A percentile compares a stretch with the other conserved stretches of the same genome.
phyloP scores from a whole-genome alignment of 2,113 vertebrate species.

The Corvus hawaiiensis region DNA sequence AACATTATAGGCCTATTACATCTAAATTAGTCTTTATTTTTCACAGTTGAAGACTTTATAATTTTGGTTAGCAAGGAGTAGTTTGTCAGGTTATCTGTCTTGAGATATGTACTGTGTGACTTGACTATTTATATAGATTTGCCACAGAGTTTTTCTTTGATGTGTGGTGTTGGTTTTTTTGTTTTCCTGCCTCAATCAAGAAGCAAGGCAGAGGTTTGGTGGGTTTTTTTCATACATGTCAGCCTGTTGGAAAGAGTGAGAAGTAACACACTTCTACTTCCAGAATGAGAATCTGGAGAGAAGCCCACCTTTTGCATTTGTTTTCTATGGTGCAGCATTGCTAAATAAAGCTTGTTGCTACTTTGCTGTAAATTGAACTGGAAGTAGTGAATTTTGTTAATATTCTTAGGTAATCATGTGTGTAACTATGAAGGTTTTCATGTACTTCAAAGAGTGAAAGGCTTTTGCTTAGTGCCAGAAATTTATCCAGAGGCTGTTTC shows the following conservation, averaged over 20 bases:
- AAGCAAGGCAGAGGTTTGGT: neutral
- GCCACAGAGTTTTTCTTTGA: neutral
- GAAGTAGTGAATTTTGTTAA: neutral
- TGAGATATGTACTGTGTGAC: neutral
- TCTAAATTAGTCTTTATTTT: neutral
- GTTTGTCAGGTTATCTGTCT: neutral
- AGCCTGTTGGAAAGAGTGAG: neutral
- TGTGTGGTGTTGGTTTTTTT: neutral
- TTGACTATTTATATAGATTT: neutral
- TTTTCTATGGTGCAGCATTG: neutral
- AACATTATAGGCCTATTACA: neutral
- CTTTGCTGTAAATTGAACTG: neutral
- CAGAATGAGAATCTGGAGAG: neutral
- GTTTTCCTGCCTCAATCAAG: neutral
- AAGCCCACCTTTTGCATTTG: neutral
- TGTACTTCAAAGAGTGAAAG: neutral
- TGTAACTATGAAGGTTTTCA: neutral
- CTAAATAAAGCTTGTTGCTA: neutral
- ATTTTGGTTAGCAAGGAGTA: neutral
- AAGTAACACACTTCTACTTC: neutral
- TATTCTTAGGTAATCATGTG: neutral
- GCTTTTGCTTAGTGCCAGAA: accelerated
- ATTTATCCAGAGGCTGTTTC: neutral
- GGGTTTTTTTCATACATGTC: neutral
- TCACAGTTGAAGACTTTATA: neutral